A percentile compares a stretch with the other conserved stretches of the same genome.
Conservation (phyloP, 2,888 invertebrate genomes). For the Synergus japonicus region DNA sequence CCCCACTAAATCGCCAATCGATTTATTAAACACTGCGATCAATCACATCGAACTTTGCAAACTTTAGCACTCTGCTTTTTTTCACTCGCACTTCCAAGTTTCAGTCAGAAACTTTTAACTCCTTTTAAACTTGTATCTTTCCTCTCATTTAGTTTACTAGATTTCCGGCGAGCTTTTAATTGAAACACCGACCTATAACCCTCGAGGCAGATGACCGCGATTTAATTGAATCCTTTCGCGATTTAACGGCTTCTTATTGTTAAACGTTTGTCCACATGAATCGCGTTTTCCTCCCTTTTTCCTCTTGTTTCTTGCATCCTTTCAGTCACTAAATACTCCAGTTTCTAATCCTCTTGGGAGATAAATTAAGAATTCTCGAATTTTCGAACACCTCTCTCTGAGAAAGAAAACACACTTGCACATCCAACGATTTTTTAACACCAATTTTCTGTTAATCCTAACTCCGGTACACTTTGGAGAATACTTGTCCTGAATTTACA, state of each 20-base stretch:
- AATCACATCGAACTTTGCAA: background rate
- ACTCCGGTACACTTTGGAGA: too few relatives aligned
- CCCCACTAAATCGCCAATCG: conserved; percentile 1
- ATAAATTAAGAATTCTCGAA: background rate
- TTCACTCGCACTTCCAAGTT: conserved; percentile 10
- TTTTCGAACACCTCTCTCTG: too few relatives aligned
- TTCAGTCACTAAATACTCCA: background rate
- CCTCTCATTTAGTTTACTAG: background rate
- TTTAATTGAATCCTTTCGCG: conserved; percentile 16
- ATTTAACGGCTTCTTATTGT: conserved; percentile 14
- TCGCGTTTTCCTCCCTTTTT: background rate
- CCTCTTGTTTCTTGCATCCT: background rate
- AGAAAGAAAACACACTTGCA: too few relatives aligned
- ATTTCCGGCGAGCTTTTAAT: conserved; percentile 21
- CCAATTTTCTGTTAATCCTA: too few relatives aligned
- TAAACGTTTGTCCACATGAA: background rate
- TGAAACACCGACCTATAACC: conserved; percentile 9
- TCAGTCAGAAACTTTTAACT: conserved; percentile 3
- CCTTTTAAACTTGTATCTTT: background rate
- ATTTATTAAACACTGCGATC: background rate
- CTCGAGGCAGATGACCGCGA: background rate
- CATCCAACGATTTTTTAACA: too few relatives aligned
- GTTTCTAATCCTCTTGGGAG: background rate
- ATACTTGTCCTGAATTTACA: too few relatives aligned
- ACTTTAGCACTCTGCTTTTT: background rate